Evolutionary conservation across 2,888 invertebrate species (phyloP), one percentile per base, ranked within the genome.

Genomic region (Coenonympha arcania): DNA sequence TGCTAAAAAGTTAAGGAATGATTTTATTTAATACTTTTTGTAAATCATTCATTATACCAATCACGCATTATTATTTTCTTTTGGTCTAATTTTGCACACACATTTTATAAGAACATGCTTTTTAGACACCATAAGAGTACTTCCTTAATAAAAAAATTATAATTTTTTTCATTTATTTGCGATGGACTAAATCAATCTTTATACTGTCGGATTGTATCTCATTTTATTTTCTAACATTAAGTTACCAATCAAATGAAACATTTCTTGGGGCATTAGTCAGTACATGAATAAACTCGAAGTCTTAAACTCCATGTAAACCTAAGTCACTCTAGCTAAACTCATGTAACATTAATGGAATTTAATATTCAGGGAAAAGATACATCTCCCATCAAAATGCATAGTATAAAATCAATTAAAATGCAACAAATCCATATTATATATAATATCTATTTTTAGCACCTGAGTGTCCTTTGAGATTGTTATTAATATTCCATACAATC

Each of bases 371-470:
- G 37, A 20, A 24, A 8, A 8, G 13, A 22, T 13, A 22, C 5
- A 13, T 36, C n/a, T 20, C 56, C 58, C 55, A 50, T 47, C 48
- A 52, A 62, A 59, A 61, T 64, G 57, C 57, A 64, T 63, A 24
- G 40, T 48, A 50, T 47, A 50, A 53, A 55, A 49, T 51, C 47
- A 55, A 50, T 56, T 30, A 55, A 62, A 63, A 62, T 62, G 62
- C 63, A 61, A 61, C 54, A 59, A 48, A 54, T 55, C 53, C 56
- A 62, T 59, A 61, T 53, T 56, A 62, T 59, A 61, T 53, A 55
- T 54, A 34, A 48, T 60, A 50, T 58, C 63, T 63, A 60, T 64
- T 64, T 73, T 65, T 75, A 82, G 80, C 82, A 80, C 78, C 80
- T 70, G 63, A 58, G 65, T 65, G 66, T 69, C 58, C 63, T 64